Conservation (phyloP, 2,797 vertebrate genomes). For the Pterois miles region DNA sequence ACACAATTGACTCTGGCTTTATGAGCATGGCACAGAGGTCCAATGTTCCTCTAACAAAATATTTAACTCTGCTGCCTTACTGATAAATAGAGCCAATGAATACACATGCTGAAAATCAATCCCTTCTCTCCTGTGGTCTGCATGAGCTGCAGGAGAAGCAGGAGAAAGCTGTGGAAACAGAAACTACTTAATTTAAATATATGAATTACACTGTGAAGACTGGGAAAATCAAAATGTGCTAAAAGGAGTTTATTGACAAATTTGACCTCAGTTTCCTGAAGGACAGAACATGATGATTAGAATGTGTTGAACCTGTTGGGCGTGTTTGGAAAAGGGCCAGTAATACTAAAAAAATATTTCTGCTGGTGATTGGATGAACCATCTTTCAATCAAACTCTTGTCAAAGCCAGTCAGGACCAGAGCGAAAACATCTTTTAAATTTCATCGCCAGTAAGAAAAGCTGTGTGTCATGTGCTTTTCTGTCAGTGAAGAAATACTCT, state of each 20-base stretch:
- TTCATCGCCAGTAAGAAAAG: no score
- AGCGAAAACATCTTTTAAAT: no score
- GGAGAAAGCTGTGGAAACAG: background rate
- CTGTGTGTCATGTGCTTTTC: background rate
- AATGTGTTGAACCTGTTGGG: no score
- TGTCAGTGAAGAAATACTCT: background rate
- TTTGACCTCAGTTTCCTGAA: background rate
- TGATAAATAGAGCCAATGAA: conserved; percentile 4
- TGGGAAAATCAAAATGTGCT: background rate
- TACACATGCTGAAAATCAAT: background rate
- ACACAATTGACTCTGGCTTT: conserved; percentile 38
- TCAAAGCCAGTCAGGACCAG: no score
- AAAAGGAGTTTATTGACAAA: background rate
- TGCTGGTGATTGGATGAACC: no score
- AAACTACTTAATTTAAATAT: background rate
- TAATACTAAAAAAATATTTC: no score
- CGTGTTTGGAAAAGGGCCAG: no score
- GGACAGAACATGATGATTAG: background rate
- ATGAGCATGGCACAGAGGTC: conserved; percentile 35
- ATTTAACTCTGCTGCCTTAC: conserved; percentile 19
- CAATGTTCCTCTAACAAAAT: conserved; percentile 23
- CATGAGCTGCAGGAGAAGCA: background rate
- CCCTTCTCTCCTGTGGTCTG: background rate
- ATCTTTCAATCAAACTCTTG: no score
- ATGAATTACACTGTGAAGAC: background rate